Evolutionary conservation across 2,797 vertebrate species (phyloP), one percentile per base, ranked within the genome.

Genomic region (Miichthys miiuy): DNA sequence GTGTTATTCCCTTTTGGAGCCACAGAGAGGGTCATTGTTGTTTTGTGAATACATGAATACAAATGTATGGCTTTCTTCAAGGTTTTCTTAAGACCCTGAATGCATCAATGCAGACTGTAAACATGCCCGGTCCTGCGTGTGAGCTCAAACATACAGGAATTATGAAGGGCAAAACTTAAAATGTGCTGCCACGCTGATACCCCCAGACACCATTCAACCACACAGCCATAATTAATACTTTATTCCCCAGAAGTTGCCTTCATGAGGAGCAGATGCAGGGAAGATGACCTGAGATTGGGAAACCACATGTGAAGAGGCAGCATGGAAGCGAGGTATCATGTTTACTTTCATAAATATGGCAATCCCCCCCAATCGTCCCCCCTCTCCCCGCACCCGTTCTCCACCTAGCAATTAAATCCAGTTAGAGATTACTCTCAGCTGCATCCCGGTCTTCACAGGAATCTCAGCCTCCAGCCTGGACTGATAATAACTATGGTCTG

Each of bases 161-260:
- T 91, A 93, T 91, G 93, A 94, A 93, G 91, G 93, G 91, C 91
- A 94, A 93, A 89, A 95, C 75, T 89, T 92, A 89, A 95, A 93
- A 94, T 86, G 88, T 84, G 90, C 83, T 91, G 91, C 90, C 91
- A 92, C 77, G 85, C 91, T 87, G 92, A 93, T 94, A 88, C 87
- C 88, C 87, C 77, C 83, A 94, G 91, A 96, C 93, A 93, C 90
- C 92, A 88, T 93, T 92, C 92, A 93, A 94, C 92, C 95, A 79
- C 94, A 94, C 84, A 91, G 91, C 88, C 94, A 95, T 96, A 96
- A 96, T 96, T 96, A 95, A 96, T 96, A 95, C 94, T 94, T 94
- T 93, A 91, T 92, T 94, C 89, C 89, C 81, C 83, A 85, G 87
- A 92, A 93, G 92, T 93, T 94, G 90, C 92, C 94, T 95, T 94